Percentiles rank a stretch among this genome's conserved stretches.
Conservation (phyloP, 2,113 vertebrate species). For the Nestor notabilis region DNA sequence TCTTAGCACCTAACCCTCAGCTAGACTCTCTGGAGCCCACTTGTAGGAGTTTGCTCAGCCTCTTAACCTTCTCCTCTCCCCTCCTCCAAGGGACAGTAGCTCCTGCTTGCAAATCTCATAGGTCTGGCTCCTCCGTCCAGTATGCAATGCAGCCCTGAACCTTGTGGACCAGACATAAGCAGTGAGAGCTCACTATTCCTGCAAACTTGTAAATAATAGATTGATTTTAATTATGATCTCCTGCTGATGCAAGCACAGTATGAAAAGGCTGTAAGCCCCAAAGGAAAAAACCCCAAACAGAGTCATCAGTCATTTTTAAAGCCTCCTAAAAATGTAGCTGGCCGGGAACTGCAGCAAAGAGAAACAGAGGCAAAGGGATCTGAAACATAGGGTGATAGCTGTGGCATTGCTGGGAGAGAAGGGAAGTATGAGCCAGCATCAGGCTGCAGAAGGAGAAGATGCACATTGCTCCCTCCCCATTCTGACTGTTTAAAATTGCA, state of each 20-base stretch:
- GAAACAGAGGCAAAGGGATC: not conserved
- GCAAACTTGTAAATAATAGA: not conserved
- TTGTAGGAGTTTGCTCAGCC: not conserved
- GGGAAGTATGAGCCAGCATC: fast-evolving
- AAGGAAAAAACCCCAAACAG: not conserved
- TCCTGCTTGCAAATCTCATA: not conserved
- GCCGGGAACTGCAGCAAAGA: not conserved
- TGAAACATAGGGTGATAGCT: fast-evolving
- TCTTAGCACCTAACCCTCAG: not conserved
- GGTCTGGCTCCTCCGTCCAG: not conserved
- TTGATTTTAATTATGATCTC: not conserved
- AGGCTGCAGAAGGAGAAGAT: not conserved
- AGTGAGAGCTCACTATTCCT: not conserved
- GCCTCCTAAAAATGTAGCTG: not conserved
- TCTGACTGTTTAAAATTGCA: not conserved
- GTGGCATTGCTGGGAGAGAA: not conserved
- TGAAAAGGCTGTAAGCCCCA: not conserved
- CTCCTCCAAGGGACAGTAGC: not conserved
- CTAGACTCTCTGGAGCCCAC: not conserved
- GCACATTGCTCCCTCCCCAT: not conserved
- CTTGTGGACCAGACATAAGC: not conserved
- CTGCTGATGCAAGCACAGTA: not conserved
- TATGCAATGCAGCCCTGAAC: fast-evolving
- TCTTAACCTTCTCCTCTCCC: not conserved
- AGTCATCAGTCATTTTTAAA: not conserved